Percentiles rank a stretch among this genome's conserved stretches.
phyloP scores from a whole-genome alignment of 2,113 vertebrate species.

The Pogona vitticeps region DNA sequence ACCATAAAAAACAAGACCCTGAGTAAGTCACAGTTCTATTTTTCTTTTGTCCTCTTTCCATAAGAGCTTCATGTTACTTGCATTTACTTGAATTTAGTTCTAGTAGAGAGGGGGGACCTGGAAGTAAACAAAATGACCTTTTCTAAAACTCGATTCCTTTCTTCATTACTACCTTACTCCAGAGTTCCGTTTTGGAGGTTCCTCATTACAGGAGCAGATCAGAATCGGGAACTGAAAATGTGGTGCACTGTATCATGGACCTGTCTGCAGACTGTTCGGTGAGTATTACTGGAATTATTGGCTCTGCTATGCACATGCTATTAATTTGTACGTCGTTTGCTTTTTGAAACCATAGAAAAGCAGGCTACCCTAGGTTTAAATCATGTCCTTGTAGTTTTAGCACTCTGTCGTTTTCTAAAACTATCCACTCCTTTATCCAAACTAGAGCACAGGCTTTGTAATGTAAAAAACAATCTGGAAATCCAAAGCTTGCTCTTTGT shows the following conservation, averaged over 20 bases:
- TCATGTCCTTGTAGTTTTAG: too few species aligned
- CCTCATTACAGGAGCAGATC: conserved; percentile 94
- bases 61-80: background rate
- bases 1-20: conserved; percentile 97
- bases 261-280: conserved; percentile 95
- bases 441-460: too few species aligned
- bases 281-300: background rate
- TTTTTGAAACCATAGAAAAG: too few species aligned
- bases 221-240: conserved; percentile 96
- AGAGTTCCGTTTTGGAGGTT: conserved; percentile 98
- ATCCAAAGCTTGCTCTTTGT: too few species aligned
- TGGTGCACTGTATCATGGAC: conserved; percentile 99
- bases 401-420: too few species aligned
- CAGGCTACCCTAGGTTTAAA: too few species aligned
- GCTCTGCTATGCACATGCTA: background rate
- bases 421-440: too few species aligned
- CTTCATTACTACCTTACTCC: conserved; percentile 35
- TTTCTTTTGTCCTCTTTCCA: background rate
- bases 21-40: conserved; percentile 81
- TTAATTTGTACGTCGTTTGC: too few species aligned
- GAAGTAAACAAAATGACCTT: background rate
- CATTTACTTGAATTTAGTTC: background rate
- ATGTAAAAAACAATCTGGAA: too few species aligned
- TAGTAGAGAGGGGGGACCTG: background rate
- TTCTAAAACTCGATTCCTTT: too few species aligned